Conservation (phyloP, 1,140 invertebrate genomes). For the Spodoptera litura region DNA sequence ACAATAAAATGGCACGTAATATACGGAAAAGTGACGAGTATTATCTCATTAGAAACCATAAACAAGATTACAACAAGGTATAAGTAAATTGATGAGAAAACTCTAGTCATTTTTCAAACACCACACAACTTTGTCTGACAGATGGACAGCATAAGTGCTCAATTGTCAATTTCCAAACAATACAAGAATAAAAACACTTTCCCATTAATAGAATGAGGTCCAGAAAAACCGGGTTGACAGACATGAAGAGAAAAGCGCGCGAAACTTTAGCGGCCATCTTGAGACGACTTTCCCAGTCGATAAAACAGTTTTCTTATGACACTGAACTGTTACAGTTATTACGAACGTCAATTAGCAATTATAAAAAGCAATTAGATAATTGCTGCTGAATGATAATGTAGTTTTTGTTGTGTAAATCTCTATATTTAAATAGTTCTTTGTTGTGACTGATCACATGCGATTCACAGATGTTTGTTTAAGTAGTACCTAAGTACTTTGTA, state of each 20-base stretch:
- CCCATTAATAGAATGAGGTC: slow-evolving; percentile 15
- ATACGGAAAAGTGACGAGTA: not conserved
- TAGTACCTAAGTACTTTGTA: not conserved
- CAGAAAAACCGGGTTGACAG: slow-evolving; percentile 15
- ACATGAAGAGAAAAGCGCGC: slow-evolving; percentile 25
- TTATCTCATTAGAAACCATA: not conserved
- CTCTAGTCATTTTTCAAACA: slow-evolving; percentile 8
- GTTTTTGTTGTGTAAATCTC: not conserved
- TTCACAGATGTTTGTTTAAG: not conserved
- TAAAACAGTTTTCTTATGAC: slow-evolving; percentile 34
- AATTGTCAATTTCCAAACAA: slow-evolving; percentile 36
- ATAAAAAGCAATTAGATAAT: slow-evolving; percentile 30
- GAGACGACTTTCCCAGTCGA: slow-evolving; percentile 34
- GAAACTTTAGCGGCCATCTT: slow-evolving; percentile 37
- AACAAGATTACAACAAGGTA: slow-evolving; percentile 12
- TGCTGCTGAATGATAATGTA: not conserved
- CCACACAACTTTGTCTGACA: not conserved
- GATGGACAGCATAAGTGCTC: slow-evolving; percentile 9
- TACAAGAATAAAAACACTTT: slow-evolving; percentile 10
- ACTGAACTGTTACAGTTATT: slow-evolving; percentile 29
- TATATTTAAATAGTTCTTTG: not conserved
- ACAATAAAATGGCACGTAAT: not conserved
- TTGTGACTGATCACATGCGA: slow-evolving; percentile 1
- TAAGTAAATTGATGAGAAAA: not conserved
- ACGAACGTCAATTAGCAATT: slow-evolving; percentile 17